These are phyloP conservation scores for Manis crassicaudata DNA, from an alignment of 2,797 vertebrate species.

Conservation along the genomic window DNA sequence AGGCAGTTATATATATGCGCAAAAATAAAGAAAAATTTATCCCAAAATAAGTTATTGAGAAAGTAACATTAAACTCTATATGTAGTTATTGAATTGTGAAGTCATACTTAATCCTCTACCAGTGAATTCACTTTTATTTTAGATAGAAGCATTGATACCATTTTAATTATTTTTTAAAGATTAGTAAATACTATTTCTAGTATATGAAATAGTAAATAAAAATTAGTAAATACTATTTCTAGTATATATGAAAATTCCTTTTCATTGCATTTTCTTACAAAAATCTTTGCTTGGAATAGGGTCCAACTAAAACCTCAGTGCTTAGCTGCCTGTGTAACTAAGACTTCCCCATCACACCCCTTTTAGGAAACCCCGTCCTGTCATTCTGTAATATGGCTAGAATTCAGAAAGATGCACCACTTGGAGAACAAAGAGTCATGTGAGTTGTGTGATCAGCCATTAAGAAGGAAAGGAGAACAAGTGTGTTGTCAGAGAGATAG, in stretches of 20 bases:
- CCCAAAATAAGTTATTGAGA: background rate
- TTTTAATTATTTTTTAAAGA: background rate
- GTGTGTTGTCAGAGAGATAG: background rate
- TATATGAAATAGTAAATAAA: background rate
- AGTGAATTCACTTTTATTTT: background rate
- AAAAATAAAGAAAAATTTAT: background rate
- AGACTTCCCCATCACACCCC: background rate
- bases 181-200: background rate
- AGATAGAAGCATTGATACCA: background rate
- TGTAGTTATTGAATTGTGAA: background rate
- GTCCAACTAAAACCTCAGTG: background rate
- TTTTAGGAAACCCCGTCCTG: background rate
- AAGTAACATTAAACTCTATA: background rate
- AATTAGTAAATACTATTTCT: background rate
- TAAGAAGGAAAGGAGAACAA: background rate
- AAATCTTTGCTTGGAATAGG: background rate
- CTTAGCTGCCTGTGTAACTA: background rate
- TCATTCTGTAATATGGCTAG: background rate
- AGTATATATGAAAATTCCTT: background rate
- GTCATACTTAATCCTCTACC: background rate
- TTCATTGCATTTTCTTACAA: background rate
- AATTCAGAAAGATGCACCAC: background rate
- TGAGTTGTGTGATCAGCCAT: background rate
- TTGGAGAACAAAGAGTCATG: slow-evolving; percentile 41
- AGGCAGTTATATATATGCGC: background rate